Evolutionary conservation across 2,888 invertebrate species (phyloP).

Genomic region (Holacanthella duospinosa): DNA sequence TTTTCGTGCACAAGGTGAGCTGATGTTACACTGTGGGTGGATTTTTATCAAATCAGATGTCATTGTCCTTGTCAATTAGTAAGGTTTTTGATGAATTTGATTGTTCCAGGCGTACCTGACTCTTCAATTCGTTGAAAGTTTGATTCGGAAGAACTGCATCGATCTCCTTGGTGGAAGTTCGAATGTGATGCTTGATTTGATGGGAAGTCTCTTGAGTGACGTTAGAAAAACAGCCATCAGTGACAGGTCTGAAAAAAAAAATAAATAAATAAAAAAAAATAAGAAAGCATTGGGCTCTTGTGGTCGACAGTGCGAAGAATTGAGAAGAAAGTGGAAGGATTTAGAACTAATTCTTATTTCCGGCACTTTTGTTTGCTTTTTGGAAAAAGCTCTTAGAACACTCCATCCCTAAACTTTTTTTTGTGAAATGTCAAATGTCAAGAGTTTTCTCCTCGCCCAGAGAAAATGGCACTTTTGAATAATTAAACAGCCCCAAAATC

Average conservation of each 20-base stretch:
- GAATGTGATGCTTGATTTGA: conserved; percentile 37
- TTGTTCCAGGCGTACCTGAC: conserved; percentile 26
- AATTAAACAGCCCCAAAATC: no score
- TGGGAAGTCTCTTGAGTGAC: conserved; percentile 36
- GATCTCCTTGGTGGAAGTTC: conserved; percentile 35
- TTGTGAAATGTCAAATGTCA: no score
- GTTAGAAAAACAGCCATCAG: conserved; percentile 32
- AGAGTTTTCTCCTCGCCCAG: no score
- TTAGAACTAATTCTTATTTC: not conserved
- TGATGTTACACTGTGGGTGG: not conserved
- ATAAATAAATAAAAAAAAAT: no score
- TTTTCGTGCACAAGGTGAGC: no score
- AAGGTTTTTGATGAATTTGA: not conserved
- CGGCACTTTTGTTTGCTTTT: no score
- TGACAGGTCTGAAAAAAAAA: conserved; percentile 31
- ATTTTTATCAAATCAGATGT: not conserved
- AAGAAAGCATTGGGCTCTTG: no score
- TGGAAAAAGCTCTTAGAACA: no score
- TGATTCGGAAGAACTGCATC: conserved; percentile 36
- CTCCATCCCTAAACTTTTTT: no score
- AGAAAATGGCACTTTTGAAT: no score
- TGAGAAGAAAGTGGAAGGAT: not conserved
- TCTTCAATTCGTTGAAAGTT: conserved; percentile 36
- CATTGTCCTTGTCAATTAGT: no score
- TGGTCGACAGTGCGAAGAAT: no score